phyloP scores from a whole-genome alignment of 2,888 invertebrate genomes.

The Epinotia demarniana region DNA sequence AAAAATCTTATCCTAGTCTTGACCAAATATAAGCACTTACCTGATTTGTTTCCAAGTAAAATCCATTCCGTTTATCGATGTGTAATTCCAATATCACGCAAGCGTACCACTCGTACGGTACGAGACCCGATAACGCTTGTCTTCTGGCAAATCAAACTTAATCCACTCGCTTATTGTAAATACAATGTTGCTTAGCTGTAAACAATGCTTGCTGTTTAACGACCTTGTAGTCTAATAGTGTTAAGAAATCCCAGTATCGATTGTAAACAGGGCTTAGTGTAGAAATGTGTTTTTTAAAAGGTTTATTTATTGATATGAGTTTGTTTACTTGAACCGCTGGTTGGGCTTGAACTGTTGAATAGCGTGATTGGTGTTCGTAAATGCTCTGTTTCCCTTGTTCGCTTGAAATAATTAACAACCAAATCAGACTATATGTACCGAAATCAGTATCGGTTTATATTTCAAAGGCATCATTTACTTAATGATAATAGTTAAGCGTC shows the following conservation, averaged over 20 bases:
- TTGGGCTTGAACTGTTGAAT: not conserved
- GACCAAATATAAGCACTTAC: conserved; percentile 30
- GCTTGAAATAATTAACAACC: not conserved
- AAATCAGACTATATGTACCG: not conserved
- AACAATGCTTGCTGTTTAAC: conserved; percentile 34
- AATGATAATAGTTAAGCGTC: conserved; percentile 20
- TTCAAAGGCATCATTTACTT: not conserved
- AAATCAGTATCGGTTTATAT: not conserved
- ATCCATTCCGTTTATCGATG: conserved; percentile 37
- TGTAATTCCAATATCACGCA: conserved; percentile 37
- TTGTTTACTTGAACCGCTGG: conserved; percentile 3
- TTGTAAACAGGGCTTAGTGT: conserved; percentile 8
- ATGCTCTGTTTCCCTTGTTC: not conserved
- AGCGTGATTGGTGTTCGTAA: not conserved
- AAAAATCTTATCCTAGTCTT: conserved; percentile 29
- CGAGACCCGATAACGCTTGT: conserved; percentile 30
- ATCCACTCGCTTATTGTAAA: conserved; percentile 26
- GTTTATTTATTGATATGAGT: conserved; percentile 13
- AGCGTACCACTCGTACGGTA: not conserved
- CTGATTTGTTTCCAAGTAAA: conserved; percentile 40
- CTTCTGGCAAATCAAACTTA: conserved; percentile 26
- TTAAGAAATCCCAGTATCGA: conserved; percentile 23
- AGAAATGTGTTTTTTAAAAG: conserved; percentile 15
- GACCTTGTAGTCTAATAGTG: conserved; percentile 22
- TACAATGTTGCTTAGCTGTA: conserved; percentile 39